Evolutionary conservation across 2,888 invertebrate genomes (phyloP), one percentile per base, ranked within the genome.

Genomic region (Microplitis manilae): DNA sequence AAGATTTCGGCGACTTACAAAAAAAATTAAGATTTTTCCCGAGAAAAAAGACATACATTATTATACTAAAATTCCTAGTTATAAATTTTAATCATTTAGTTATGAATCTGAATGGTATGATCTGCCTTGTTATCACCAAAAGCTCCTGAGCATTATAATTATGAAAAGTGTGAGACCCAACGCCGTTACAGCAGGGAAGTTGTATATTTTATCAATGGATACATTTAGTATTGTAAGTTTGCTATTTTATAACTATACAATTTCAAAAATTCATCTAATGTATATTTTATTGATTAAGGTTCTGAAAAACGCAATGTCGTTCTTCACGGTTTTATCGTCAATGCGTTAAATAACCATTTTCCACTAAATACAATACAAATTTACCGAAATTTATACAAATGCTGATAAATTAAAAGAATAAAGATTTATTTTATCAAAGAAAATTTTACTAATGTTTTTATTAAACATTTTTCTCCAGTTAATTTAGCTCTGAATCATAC

Each of bases 241-340:
- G 68, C 13, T 39, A 30, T 65, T 38, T n/a, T 40, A 20, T 65
- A 20, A n/a, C 1, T 5, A 38, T n/a, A 40, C 8, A 1, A 30
- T 7, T 68, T 2, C 7, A 8, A 62, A n/a, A 73, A n/a, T 8
- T 1, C 20, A 6, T 30, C 30, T 30, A 30, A 39, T 8, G 20
- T 68, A 73, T 69, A 79, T 40, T 38, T 60, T 30, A 72, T 50
- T 50, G 13, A 13, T 74, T 1, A 75, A 81, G 80, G 76, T 79
- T 0, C 39, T 82, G 9, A 79, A 79, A 69, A 80, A 70, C 38
- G 77, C 82, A 0, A 76, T 82, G 75, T 82, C 82, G 1, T 82
- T 78, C 70, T 81, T 82, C n/a, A 82, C 80, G 15, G 79, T 82
- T n/a, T 69, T 82, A 39, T 71, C 75, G 8, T 81, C 82, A 8